These are phyloP conservation scores for Lampris incognitus DNA, from an alignment of 2,113 vertebrate genomes.

Conservation along the genomic window DNA sequence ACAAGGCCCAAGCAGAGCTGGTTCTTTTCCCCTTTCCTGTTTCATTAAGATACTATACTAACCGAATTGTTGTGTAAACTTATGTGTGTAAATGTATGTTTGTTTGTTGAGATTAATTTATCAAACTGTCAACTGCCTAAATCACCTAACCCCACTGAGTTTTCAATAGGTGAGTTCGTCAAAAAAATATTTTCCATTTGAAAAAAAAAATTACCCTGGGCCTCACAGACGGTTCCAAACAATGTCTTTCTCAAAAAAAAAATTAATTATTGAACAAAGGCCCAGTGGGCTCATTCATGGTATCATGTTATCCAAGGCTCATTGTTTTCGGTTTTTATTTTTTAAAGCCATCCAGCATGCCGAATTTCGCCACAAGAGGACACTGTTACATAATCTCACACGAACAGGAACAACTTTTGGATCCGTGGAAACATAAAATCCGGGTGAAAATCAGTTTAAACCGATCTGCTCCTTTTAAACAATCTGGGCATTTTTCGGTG, in stretches of 20 bases:
- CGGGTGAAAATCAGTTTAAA: no score
- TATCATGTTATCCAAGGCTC: background rate
- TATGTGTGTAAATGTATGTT: background rate
- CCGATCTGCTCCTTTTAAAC: no score
- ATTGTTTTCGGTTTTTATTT: background rate
- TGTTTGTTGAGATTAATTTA: background rate
- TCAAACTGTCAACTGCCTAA: background rate
- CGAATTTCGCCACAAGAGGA: no score
- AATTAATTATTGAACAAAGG: background rate
- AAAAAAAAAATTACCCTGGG: slow-evolving; percentile 15
- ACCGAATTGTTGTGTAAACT: slow-evolving; percentile 10
- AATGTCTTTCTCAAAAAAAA: slow-evolving; percentile 3
- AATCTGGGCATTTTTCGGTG: no score
- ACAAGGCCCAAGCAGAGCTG: slow-evolving; percentile 2
- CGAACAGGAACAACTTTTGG: no score
- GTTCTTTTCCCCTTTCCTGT: background rate
- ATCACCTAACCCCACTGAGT: no score
- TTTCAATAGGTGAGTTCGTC: no score
- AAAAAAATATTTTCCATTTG: no score
- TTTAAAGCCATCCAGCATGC: background rate
- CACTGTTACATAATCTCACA: no score
- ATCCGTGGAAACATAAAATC: no score
- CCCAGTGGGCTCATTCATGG: background rate
- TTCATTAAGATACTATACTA: slow-evolving; percentile 13
- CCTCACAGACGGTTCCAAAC: background rate